A percentile compares a stretch with the other conserved stretches of the same genome.
Evolutionary conservation across 2,113 vertebrate species (phyloP).

Genomic region (Grammomys surdaster): DNA sequence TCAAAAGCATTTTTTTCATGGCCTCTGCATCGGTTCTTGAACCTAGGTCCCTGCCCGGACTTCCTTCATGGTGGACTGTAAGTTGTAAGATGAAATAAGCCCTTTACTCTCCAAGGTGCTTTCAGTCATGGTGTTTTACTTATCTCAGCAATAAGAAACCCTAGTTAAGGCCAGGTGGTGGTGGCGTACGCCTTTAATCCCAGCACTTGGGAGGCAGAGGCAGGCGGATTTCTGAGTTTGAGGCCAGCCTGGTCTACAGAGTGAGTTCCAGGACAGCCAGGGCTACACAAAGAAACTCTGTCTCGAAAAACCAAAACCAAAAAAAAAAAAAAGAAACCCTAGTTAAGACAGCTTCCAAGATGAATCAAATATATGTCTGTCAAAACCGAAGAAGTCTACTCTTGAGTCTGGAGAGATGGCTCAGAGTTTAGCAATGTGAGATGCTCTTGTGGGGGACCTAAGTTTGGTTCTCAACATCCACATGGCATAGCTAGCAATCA

Average conservation of each 20-base stretch:
- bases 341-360: background rate
- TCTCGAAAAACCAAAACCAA: too few relatives aligned
- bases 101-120: background rate
- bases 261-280: too few relatives aligned
- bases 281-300: too few relatives aligned
- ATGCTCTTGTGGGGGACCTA: background rate
- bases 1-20: background rate
- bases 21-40: background rate
- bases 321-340: too few relatives aligned
- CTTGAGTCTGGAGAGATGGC: background rate
- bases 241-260: too few relatives aligned
- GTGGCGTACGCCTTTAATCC: too few relatives aligned
- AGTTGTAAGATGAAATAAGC: background rate
- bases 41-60: background rate
- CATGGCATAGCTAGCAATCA: background rate
- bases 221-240: too few relatives aligned
- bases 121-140: background rate
- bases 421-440: background rate
- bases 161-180: background rate
- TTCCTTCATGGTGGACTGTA: background rate
- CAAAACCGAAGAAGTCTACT: background rate
- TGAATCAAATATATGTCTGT: background rate
- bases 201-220: too few relatives aligned
- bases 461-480: background rate
- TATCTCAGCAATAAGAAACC: background rate